Evolutionary conservation across 2,113 vertebrate species (phyloP).

Genomic region (Octodon degus): DNA sequence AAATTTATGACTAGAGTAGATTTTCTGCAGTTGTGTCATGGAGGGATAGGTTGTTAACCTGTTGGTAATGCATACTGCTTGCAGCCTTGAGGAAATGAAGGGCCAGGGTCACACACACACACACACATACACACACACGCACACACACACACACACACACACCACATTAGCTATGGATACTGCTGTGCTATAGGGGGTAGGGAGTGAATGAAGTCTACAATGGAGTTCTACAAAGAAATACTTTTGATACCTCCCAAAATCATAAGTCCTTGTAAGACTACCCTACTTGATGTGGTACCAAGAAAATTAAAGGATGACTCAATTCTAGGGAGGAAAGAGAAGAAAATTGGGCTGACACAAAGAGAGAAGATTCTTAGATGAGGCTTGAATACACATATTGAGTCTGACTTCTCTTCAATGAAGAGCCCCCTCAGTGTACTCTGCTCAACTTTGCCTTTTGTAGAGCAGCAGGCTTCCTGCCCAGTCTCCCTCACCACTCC

Average conservation of each 20-base stretch:
- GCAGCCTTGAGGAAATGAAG: constrained; percentile 22
- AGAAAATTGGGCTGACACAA: neutral
- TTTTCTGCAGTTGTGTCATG: neutral
- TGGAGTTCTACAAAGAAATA: neutral
- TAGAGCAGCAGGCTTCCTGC: neutral
- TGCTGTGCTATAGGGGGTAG: neutral
- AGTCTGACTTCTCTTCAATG: neutral
- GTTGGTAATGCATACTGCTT: neutral
- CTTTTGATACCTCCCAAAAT: neutral
- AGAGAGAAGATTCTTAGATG: neutral
- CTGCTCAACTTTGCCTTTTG: neutral
- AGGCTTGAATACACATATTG: neutral
- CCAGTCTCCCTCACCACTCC: neutral
- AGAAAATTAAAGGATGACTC: neutral
- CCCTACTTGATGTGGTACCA: neutral
- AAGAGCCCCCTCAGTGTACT: neutral
- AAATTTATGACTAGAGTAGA: neutral
- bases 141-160: too few species aligned
- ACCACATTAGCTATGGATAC: neutral
- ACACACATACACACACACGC: too few species aligned
- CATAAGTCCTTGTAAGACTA: neutral
- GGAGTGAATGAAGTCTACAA: neutral
- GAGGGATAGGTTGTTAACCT: neutral
- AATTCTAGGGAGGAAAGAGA: neutral
- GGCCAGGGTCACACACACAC: too few species aligned